phyloP scores from a whole-genome alignment of 1,140 invertebrate genomes.

The Plodia interpunctella region DNA sequence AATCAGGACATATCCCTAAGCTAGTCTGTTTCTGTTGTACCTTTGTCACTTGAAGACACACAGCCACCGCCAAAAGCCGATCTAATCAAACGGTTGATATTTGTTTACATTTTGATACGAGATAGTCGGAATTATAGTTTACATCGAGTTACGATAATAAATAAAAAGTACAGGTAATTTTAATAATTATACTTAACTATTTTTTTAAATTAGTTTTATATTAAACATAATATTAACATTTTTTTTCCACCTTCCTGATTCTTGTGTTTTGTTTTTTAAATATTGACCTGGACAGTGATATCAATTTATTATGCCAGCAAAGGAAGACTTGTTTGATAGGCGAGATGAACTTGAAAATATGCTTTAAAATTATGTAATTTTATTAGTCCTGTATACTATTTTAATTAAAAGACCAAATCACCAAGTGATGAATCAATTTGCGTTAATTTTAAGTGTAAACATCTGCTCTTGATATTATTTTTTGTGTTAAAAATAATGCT shows the following conservation, averaged over 20 bases:
- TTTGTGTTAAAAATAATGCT: slow-evolving; percentile 66
- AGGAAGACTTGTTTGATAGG: slow-evolving; percentile 12
- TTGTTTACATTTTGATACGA: slow-evolving; percentile 62
- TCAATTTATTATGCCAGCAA: slow-evolving; percentile 17
- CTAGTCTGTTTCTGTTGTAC: slow-evolving; percentile 12
- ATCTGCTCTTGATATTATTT: slow-evolving; percentile 71
- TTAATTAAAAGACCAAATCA: slow-evolving; percentile 64
- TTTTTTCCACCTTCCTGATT: slow-evolving; percentile 32
- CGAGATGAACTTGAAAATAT: slow-evolving; percentile 20
- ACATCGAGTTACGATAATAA: slow-evolving; percentile 72
- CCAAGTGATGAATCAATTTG: slow-evolving; percentile 65
- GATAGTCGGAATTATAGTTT: slow-evolving; percentile 56
- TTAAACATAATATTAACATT: slow-evolving; percentile 55
- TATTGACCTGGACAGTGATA: slow-evolving; percentile 16
- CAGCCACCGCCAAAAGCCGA: background rate
- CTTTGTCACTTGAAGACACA: background rate
- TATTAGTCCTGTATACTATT: slow-evolving; percentile 50
- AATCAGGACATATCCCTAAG: slow-evolving; percentile 1
- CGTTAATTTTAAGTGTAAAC: slow-evolving; percentile 54
- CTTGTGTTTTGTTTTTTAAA: slow-evolving; percentile 36
- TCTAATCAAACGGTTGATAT: slow-evolving; percentile 37
- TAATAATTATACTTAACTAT: slow-evolving; percentile 61
- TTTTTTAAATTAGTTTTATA: slow-evolving; percentile 58
- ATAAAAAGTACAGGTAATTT: slow-evolving; percentile 67
- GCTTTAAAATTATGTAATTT: slow-evolving; percentile 56